Evolutionary conservation across 2,113 vertebrate species (phyloP), one percentile per base, ranked within the genome.

Genomic region (Boulengeromyrus knoepffleri): DNA sequence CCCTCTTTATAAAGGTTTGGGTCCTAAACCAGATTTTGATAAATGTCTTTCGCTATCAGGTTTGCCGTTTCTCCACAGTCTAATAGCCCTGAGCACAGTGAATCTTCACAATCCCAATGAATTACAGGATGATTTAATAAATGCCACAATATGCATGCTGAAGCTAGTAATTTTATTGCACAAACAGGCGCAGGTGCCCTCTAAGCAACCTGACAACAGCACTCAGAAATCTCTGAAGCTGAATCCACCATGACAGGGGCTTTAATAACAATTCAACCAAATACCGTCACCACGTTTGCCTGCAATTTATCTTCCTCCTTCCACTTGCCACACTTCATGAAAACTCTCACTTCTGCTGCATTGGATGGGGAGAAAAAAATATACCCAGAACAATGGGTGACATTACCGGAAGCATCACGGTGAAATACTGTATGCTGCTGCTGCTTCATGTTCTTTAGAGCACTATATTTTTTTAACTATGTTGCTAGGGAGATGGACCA

Each of bases 271-370:
- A 85, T 89, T 62, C 89, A 58, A 27, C 77, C 52, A 89, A 89
- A 85, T 58, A 85, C 77, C 77, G 53, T 52, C 21, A 52, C 77
- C 77, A 85, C 10, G 46, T 53, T 27, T 42, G 21, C 52, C 89
- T 85, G 89, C 89, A 84, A 89, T 89, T 89, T 84, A 84, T 89
- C 89, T 89, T 89, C 89, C 87, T 56, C 74, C 89, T 89, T 89
- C 89, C 31, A 50, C 88, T 89, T 89, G 88, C 88, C 88, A 89
- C 88, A 83, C 74, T 80, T 89, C 74, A 89, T 45, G 88, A 83
- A 80, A 84, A 89, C 74, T 53, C 49, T 89, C 74, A 53, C 70
- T 49, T 56, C 74, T 53, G 88, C 74, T 42, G 27, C 19, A 52
- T 36, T 77, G 83, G 45, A 85, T 53, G 87, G 45, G 45, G 19